Conservation (phyloP, 2,888 invertebrate genomes). For the Drosophila phalerata region DNA sequence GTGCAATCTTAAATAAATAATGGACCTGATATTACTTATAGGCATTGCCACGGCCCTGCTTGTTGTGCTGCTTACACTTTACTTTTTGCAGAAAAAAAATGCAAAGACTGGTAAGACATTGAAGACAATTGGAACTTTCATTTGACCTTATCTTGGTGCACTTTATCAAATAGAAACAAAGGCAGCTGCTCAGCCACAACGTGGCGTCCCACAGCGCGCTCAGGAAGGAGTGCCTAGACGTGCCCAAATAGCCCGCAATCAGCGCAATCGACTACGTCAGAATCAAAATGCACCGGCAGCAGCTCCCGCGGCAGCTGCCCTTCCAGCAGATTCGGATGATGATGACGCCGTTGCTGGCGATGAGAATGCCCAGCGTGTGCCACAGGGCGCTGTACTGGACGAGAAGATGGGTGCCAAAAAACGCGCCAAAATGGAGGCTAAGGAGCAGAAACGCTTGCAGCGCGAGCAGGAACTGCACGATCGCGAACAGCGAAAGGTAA, state of each 20-base stretch:
- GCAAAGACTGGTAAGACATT: conserved; percentile 49
- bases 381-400: conserved; percentile 86
- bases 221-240: conserved; percentile 88
- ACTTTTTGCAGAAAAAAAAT: conserved; percentile 82
- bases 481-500: conserved; percentile 92
- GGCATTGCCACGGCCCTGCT: conserved; percentile 85
- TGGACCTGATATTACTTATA: conserved; percentile 86
- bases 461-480: conserved; percentile 92
- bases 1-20: conserved; percentile 60
- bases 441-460: conserved; percentile 93
- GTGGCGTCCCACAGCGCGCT: conserved; percentile 81
- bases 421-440: conserved; percentile 96
- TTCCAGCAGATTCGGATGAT: conserved; percentile 85
- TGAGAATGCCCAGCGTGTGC: conserved; percentile 58
- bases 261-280: conserved; percentile 86
- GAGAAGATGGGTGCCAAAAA: conserved; percentile 97
- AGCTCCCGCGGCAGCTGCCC: conserved; percentile 84
- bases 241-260: conserved; percentile 91
- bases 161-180: conserved; percentile 53
- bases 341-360: conserved; percentile 81
- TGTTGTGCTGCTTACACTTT: conserved; percentile 83
- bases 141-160: neutral
- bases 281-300: conserved; percentile 85
- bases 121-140: neutral
- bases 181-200: conserved; percentile 67